Conservation (phyloP, 37 sponge, comb jelly and placozoan species). For the Dysidea cf. avara region DNA sequence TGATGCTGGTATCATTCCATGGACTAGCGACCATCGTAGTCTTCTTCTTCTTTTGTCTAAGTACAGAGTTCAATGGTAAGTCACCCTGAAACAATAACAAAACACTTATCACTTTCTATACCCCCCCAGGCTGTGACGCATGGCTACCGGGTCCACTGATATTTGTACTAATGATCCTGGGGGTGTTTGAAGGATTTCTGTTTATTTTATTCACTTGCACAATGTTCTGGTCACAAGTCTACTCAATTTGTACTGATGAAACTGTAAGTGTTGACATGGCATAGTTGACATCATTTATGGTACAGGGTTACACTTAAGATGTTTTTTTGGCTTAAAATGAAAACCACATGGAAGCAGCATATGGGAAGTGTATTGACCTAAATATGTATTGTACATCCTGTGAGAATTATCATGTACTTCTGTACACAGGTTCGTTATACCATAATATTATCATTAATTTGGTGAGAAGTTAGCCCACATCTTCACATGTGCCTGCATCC, state of each 20-base stretch:
- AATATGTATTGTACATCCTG: background rate
- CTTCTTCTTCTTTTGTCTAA: constrained; percentile 73
- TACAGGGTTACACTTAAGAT: background rate
- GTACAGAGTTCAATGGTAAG: constrained; percentile 61
- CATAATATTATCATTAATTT: no score
- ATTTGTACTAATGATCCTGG: constrained; percentile 81
- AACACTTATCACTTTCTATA: background rate
- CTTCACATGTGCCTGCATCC: no score
- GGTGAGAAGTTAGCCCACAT: no score
- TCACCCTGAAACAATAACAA: background rate
- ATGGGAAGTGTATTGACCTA: background rate
- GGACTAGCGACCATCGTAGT: constrained; percentile 54
- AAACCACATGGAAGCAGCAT: background rate
- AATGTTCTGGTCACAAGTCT: constrained; percentile 95
- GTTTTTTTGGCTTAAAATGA: no score
- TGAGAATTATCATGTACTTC: background rate
- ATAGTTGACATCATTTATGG: background rate
- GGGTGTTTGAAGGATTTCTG: constrained; percentile 90
- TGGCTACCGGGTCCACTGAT: constrained; percentile 79
- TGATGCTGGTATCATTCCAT: constrained; percentile 70
- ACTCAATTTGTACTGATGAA: constrained; percentile 92
- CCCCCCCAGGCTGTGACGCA: constrained; percentile 78
- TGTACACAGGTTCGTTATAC: no score
- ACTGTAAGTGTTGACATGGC: constrained; percentile 88
- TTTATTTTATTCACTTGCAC: constrained; percentile 96